Base-by-base conservation (phyloP, 1,140 invertebrate genomes). In the Drosophila ercepeae region DNA sequence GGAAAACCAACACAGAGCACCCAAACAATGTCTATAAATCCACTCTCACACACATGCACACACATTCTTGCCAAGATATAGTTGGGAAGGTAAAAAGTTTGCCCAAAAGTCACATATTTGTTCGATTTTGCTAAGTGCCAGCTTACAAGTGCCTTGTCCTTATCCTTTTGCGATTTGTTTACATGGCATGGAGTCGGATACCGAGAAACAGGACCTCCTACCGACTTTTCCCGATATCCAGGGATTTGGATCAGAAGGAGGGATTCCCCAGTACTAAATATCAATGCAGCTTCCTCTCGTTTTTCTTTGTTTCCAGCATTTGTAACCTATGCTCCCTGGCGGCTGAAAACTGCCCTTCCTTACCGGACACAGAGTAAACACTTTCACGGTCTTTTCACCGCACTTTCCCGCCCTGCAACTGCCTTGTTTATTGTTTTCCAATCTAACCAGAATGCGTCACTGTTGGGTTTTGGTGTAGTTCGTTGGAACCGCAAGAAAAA, bases 131-230 rank as follows among this genome's bases (percentile, higher is more conserved):
- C 78, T 81, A 81, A 81, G 78, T 81, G 72, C 78, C 70, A 59
- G 78, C 77, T 75, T 75, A 75, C 78, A 81, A 81, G 78, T 79
- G 65, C 71, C 78, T 71, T 81, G 72, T 55, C 65, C 77, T 81
- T 79, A 79, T 78, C 76, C 76, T 78, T 78, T 59, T 79, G 70
- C 71, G 77, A 79, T 79, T 79, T 81, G 77, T 76, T 81, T 81
- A 81, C 77, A 76, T 75, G 76, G 50, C 41, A 52, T 39, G 36
- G 53, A 78, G 45, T 49, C 49, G 52, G 44, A 25, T n/a, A 14
- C 14, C 29, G 48, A 72, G 57, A 21, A 32, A 34, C n/a, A 14
- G 34, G 32, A 19, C 32, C 36, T 27, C 49, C 23, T 41, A 8
- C n/a, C 19, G 48, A 18, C 53, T 11, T n/a, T 9, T 32, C 11